Evolutionary conservation across 2,888 invertebrate species (phyloP).

Genomic region (Hoplodrina ambigua): DNA sequence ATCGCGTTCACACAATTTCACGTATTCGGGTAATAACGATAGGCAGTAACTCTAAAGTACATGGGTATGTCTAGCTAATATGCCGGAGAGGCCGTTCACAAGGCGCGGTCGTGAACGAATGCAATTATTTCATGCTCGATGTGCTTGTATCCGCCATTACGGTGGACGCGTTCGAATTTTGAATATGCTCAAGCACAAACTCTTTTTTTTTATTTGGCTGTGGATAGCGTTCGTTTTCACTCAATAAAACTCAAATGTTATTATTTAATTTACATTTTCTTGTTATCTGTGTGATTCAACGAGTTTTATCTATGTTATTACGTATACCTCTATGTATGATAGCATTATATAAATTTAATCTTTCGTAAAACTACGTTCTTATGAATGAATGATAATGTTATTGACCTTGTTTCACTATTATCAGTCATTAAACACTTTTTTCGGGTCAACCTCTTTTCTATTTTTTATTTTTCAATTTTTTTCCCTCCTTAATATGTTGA

Average conservation of each 20-base stretch:
- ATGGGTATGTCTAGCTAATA: slow-evolving; percentile 77
- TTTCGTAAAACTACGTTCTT: slow-evolving; percentile 63
- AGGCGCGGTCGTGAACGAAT: slow-evolving; percentile 83
- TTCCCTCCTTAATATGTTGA: no score
- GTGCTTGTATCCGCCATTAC: slow-evolving; percentile 83
- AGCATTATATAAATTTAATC: slow-evolving; percentile 62
- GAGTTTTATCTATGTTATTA: slow-evolving; percentile 46
- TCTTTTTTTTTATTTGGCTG: slow-evolving; percentile 39
- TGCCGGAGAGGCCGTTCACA: slow-evolving; percentile 78
- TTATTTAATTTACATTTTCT: slow-evolving; percentile 51
- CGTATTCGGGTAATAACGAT: slow-evolving; percentile 80
- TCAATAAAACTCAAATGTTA: slow-evolving; percentile 34
- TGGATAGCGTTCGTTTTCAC: slow-evolving; percentile 27
- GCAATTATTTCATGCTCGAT: slow-evolving; percentile 86
- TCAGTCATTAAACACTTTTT: slow-evolving; percentile 45
- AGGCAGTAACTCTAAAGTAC: slow-evolving; percentile 77
- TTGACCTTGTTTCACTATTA: slow-evolving; percentile 67
- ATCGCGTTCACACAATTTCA: slow-evolving; percentile 73
- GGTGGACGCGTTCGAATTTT: slow-evolving; percentile 72
- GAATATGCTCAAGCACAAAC: slow-evolving; percentile 56
- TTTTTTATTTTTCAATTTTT: no score
- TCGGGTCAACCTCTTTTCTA: slow-evolving; percentile 24
- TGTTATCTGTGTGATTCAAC: slow-evolving; percentile 56
- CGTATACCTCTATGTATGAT: slow-evolving; percentile 26
- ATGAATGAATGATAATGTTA: slow-evolving; percentile 77